Base-by-base conservation (phyloP, 2,113 vertebrate species). In the Urocitellus parryii region DNA sequence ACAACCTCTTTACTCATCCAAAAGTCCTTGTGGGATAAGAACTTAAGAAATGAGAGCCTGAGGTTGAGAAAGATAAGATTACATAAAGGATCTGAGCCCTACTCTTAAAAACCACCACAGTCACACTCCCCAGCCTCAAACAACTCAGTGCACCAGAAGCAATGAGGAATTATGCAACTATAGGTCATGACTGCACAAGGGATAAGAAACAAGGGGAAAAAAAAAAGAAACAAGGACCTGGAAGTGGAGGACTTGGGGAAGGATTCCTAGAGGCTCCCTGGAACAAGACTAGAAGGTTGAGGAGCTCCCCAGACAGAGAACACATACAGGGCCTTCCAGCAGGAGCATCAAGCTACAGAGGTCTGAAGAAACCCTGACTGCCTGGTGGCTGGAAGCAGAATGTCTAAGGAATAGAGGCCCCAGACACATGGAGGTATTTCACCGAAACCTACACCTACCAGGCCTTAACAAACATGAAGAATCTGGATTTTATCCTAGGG, bases 381-480 rank as follows among this genome's bases (percentile, higher is more conserved):
- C 42, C 13, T 1, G 10, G 58, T n/a, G 16, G n/a, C 45, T 37
- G 22, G 39, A 63, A 42, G 29, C 29, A 74, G 22, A 0, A 0
- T 18, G 22, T 2, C 12, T 2, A 22, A 51, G 8, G 20, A 79
- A 39, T 3, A 73, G 48, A 77, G 87, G 27, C 22, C 58, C 8
- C 39, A 0, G 8, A 12, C 37, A 51, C 37, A 42, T 6, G 16
- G 58, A 48, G 27, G 20, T 25, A 11, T 39, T 58, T 2, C 61
- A 76, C 58, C 4, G 12, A 61, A 77, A 32, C 39, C 42, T 11
- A 22, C 24, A 11, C 65, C 13, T 2, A 25, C 22, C 2, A 22
- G 65, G 20, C 67, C 76, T 77, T 51, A 63, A 25, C 68, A 48
- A 74, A 87, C 51, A 5, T 4, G 34, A 34, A 88, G 29, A 90